Evolutionary conservation across 2,797 vertebrate species (phyloP), one percentile per base, ranked within the genome.

Genomic region (Acanthopagrus latus): DNA sequence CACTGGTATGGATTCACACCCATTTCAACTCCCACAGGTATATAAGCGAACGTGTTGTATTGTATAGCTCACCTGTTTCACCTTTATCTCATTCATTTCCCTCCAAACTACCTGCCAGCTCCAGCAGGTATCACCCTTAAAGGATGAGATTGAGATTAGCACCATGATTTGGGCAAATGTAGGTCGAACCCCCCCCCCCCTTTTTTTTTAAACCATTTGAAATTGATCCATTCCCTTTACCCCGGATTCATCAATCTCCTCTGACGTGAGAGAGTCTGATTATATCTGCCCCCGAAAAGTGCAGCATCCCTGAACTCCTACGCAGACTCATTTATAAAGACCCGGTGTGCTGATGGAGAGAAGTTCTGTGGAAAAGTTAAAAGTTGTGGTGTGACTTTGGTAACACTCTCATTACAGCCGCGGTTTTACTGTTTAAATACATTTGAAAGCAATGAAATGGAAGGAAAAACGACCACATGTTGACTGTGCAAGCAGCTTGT

Each of bases 231-330:
- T 71, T 81, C 74, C 64, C 43, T 84, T 74, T 66, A 56, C 57
- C 38, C 25, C 27, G 46, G 76, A 78, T 68, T 76, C 83, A 86
- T 88, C 81, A 41, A 57, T 83, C 81, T 83, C 51, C 33, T 56
- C 54, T 71, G 72, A 41, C 57, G 18, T 8, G 18, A 71, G 47
- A n/a, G 60, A 23, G 47, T 29, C 51, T 63, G 85, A 87, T 88
- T 74, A 76, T 73, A 74, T 85, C 68, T 64, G 14, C 20, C 74
- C 57, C 66, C 44, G 18, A n/a, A 86, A 86, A 3, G 50, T 65
- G 64, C 51, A 27, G 71, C 33, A 38, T 62, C 47, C 27, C 17
- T 50, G 47, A 21, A 10, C 58, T 50, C 33, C 38, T 33, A 3
- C 44, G 57, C 44, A 54, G 51, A 63, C 55, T 44, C 0, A 78